phyloP scores from a whole-genome alignment of 2,113 vertebrate species.

The Platanista minor region DNA sequence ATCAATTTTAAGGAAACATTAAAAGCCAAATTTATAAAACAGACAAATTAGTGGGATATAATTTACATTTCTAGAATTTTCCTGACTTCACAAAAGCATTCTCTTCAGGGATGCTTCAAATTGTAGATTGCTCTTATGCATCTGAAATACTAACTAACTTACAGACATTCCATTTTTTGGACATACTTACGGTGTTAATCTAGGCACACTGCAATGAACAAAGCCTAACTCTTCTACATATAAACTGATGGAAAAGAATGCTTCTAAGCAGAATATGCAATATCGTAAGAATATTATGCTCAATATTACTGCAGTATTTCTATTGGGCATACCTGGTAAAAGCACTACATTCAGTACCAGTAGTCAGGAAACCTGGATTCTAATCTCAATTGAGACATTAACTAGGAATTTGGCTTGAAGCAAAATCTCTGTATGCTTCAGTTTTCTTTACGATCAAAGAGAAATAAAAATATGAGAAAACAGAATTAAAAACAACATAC shows the following conservation, averaged over 20 bases:
- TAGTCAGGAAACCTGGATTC: background rate
- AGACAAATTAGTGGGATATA: slow-evolving; percentile 19
- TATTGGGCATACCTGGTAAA: background rate
- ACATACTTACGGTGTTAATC: background rate
- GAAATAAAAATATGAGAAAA: background rate
- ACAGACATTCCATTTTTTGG: background rate
- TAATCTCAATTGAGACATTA: background rate
- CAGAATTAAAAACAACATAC: background rate
- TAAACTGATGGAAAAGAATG: background rate
- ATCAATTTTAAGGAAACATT: background rate
- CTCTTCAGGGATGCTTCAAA: slow-evolving; percentile 16
- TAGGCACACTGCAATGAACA: background rate
- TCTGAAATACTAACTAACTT: slow-evolving; percentile 57
- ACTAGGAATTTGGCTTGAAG: background rate
- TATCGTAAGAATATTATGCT: background rate
- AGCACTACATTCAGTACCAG: background rate
- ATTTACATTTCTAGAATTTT: slow-evolving; percentile 48
- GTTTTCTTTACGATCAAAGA: background rate
- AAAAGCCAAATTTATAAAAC: slow-evolving; percentile 49
- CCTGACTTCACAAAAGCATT: slow-evolving; percentile 35
- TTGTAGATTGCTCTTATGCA: background rate
- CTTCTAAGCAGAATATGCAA: background rate
- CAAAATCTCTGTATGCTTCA: background rate
- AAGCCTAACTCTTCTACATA: background rate
- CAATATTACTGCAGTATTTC: background rate